These are phyloP conservation scores for Vireo griseus DNA, from an alignment of 2,797 vertebrate genomes.

Conservation along the genomic window DNA sequence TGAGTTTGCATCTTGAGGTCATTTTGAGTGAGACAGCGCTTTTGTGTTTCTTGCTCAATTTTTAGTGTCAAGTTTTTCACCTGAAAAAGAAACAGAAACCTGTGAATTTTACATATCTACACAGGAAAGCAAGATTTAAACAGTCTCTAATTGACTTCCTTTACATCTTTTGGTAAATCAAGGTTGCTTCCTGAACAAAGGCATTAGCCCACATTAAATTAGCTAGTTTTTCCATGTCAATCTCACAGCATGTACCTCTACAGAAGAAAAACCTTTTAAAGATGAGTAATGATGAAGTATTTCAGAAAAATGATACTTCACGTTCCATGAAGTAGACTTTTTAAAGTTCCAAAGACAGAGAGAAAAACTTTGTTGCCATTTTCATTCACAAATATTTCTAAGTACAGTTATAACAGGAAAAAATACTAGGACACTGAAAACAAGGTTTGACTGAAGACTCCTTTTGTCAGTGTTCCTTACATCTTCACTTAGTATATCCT, in stretches of 20 bases:
- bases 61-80: conserved; percentile 92
- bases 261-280: neutral
- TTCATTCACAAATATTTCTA: neutral
- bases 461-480: conserved; percentile 68
- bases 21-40: conserved; percentile 92
- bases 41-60: conserved; percentile 97
- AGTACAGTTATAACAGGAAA: neutral
- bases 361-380: neutral
- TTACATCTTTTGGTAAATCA: neutral
- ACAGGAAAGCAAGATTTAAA: neutral
- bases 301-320: neutral
- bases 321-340: neutral
- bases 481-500: conserved; percentile 91
- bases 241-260: neutral
- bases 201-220: neutral
- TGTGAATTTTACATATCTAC: neutral
- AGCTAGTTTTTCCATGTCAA: neutral
- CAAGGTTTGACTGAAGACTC: neutral
- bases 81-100: conserved; percentile 70
- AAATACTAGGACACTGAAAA: neutral
- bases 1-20: conserved; percentile 96
- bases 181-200: neutral
- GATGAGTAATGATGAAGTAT: neutral
- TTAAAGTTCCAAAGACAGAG: neutral
- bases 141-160: neutral